phyloP scores from a whole-genome alignment of 2,113 vertebrate species.

The Thamnaconus septentrionalis region DNA sequence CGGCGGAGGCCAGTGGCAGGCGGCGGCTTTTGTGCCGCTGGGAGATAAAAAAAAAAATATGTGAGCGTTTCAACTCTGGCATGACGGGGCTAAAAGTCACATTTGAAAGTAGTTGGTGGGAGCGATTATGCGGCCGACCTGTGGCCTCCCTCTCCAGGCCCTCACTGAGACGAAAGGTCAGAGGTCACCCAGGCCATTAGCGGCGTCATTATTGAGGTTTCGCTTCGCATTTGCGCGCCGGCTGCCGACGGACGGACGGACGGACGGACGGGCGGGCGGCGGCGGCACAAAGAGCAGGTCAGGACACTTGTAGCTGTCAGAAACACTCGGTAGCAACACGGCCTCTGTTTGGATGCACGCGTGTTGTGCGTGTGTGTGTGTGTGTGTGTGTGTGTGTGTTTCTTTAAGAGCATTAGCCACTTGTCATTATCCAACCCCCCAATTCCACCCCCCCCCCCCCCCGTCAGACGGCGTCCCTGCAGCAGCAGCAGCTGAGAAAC shows the following conservation, averaged over 20 bases:
- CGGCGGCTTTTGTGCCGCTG: constrained; percentile 68
- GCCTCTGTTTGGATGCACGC: neutral
- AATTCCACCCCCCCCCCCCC: constrained; percentile 29
- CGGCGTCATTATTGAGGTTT: constrained; percentile 56
- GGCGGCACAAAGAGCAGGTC: constrained; percentile 24
- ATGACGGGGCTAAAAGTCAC: constrained; percentile 66
- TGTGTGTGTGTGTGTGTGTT: neutral
- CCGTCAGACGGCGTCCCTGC: constrained; percentile 41
- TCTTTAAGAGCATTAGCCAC: constrained; percentile 51
- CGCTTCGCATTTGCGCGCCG: constrained; percentile 51
- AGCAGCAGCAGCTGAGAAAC: constrained; percentile 50
- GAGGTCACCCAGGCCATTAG: constrained; percentile 72
- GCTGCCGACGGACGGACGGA: constrained; percentile 22
- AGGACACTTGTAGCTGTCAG: constrained; percentile 13
- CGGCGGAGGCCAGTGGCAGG: constrained; percentile 71
- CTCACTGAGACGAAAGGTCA: constrained; percentile 58
- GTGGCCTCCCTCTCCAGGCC: constrained; percentile 53
- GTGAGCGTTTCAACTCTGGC: constrained; percentile 72
- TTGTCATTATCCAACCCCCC: neutral
- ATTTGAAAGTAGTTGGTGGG: constrained; percentile 74
- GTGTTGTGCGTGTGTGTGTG: neutral
- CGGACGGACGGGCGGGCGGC: constrained; percentile 19
- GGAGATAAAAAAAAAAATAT: constrained; percentile 33
- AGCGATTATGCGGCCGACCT: constrained; percentile 69
- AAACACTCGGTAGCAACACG: constrained; percentile 5